A percentile compares a stretch with the other conserved stretches of the same genome.
Conservation (phyloP, 2,113 vertebrate genomes). For the Centrocercus urophasianus region DNA sequence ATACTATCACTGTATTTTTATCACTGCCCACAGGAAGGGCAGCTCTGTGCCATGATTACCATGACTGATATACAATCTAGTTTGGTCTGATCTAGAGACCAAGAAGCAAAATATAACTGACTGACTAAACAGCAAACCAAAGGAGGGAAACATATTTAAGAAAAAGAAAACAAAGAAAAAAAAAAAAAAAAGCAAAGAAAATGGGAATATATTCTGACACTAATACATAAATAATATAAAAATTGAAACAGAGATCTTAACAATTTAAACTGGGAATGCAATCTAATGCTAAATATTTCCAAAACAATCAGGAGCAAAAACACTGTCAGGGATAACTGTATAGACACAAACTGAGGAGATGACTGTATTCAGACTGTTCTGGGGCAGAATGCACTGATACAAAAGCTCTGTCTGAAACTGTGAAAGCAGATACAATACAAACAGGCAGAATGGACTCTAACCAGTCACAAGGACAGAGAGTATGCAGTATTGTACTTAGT, state of each 20-base stretch:
- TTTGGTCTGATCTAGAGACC: neutral
- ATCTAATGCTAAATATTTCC: neutral
- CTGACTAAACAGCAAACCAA: neutral
- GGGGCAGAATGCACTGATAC: neutral
- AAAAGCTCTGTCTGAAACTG: neutral
- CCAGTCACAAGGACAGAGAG: neutral
- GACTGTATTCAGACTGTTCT: neutral
- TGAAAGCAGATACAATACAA: neutral
- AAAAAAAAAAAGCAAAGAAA: neutral
- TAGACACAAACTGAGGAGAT: neutral
- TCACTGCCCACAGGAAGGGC: neutral
- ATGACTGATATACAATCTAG: neutral
- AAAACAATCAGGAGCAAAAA: neutral
- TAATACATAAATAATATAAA: neutral
- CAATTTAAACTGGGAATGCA: neutral
- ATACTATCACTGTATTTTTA: neutral
- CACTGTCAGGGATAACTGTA: neutral
- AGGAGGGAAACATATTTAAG: neutral
- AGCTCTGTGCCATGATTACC: neutral
- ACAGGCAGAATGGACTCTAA: neutral
- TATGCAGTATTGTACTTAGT: neutral
- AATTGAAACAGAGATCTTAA: neutral
- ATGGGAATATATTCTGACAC: neutral
- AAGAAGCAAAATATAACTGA: neutral
- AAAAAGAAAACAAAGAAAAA: neutral